Percentiles rank a stretch among this genome's conserved stretches.
Evolutionary conservation across 2,113 vertebrate genomes (phyloP).

Genomic region (Erythrolamprus reginae): DNA sequence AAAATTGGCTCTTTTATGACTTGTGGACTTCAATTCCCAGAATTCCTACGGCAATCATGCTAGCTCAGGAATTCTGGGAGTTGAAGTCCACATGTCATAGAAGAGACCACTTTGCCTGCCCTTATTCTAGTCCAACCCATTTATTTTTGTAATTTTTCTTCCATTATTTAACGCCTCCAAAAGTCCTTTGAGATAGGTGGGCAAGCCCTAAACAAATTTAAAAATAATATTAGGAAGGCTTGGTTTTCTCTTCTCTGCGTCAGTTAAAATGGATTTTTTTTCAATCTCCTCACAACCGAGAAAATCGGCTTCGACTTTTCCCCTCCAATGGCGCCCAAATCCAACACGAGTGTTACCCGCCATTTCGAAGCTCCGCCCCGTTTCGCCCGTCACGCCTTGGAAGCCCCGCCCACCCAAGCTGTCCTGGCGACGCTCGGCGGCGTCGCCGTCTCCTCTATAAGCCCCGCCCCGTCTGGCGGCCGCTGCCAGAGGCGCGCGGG

Average conservation of each 20-base stretch:
- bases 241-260: neutral
- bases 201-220: neutral
- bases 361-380: neutral
- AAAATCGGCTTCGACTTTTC: neutral
- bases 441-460: neutral
- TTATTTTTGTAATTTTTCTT: neutral
- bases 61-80: too few relatives aligned
- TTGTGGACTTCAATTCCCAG: too few relatives aligned
- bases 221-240: neutral
- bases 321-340: neutral
- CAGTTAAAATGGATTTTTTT: neutral
- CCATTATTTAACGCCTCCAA: neutral
- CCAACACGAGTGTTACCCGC: neutral
- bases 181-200: neutral
- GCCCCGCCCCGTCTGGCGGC: slow-evolving; percentile 14
- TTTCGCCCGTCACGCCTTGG: neutral
- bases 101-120: too few relatives aligned
- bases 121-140: neutral
- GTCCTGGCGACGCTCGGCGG: neutral
- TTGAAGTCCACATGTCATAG: too few relatives aligned
- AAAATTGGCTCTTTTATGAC: too few relatives aligned
- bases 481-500: neutral
- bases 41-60: too few relatives aligned
- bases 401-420: neutral
- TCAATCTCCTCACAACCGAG: neutral